These are phyloP conservation scores for Petromus typicus DNA, from an alignment of 2,113 vertebrate genomes.

Conservation along the genomic window DNA sequence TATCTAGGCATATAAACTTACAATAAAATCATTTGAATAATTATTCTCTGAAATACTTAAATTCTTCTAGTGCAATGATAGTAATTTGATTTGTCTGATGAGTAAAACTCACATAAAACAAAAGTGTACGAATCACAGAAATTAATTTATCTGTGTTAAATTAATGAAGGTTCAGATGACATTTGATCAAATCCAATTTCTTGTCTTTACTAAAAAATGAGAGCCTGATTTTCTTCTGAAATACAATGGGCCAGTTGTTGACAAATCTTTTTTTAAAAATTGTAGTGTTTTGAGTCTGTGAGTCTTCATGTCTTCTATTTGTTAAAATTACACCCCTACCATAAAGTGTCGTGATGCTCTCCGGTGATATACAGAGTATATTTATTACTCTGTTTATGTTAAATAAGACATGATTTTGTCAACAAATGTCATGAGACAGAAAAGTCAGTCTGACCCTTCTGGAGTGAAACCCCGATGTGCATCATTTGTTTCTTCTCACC, in stretches of 20 bases:
- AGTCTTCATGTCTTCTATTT: neutral
- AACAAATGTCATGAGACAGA: neutral
- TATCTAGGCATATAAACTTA: neutral
- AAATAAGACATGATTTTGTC: neutral
- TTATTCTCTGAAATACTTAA: constrained; percentile 44
- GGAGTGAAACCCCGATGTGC: neutral
- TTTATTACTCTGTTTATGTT: neutral
- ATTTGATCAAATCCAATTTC: neutral
- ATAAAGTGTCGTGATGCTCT: neutral
- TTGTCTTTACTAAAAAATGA: neutral
- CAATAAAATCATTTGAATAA: neutral
- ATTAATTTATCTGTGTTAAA: neutral
- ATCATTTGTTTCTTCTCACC: neutral
- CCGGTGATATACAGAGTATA: neutral
- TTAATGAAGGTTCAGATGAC: neutral
- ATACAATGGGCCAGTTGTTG: neutral
- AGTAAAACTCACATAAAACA: neutral
- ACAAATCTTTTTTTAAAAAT: neutral
- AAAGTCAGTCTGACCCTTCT: neutral
- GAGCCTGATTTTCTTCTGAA: neutral
- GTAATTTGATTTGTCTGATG: constrained; percentile 17
- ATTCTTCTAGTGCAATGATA: neutral
- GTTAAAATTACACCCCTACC: neutral
- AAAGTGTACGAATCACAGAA: neutral
- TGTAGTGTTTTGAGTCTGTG: neutral